phyloP scores from a whole-genome alignment of 2,113 vertebrate species.

The Phycodurus eques region DNA sequence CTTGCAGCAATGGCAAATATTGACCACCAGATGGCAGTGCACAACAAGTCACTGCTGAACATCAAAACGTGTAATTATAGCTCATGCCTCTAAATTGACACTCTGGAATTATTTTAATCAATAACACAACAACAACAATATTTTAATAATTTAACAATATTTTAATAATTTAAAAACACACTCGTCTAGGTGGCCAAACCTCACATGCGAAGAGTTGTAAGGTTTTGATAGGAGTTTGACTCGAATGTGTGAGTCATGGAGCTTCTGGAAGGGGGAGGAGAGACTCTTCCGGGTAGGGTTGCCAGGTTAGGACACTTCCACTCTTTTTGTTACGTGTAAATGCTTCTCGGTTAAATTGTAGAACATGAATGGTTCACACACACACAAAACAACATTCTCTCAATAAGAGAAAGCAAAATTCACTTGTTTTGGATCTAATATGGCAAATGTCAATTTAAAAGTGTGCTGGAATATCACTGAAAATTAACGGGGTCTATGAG shows the following conservation, averaged over 20 bases:
- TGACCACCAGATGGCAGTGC: conserved; percentile 49
- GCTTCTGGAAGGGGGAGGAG: conserved; percentile 25
- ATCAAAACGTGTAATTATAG: not conserved
- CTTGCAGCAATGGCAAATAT: conserved; percentile 15
- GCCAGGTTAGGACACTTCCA: conserved; percentile 38
- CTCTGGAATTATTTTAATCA: not conserved
- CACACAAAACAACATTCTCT: no score
- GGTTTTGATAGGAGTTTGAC: conserved; percentile 9
- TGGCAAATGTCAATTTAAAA: no score
- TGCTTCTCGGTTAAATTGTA: not conserved
- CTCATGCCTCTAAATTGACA: not conserved
- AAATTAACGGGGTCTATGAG: no score
- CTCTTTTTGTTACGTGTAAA: not conserved
- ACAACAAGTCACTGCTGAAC: conserved; percentile 23
- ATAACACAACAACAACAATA: no score
- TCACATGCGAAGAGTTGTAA: not conserved
- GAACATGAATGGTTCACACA: no score
- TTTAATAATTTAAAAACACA: not conserved
- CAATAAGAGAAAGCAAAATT: no score
- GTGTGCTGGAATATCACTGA: no score
- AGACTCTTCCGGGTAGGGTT: conserved; percentile 40
- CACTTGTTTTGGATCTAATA: no score
- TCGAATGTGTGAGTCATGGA: conserved; percentile 30
- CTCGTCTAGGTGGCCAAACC: no score
- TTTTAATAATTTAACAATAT: no score